These are phyloP conservation scores for Liolophura sinensis DNA, from an alignment of 1,140 invertebrate genomes.

Conservation along the genomic window DNA sequence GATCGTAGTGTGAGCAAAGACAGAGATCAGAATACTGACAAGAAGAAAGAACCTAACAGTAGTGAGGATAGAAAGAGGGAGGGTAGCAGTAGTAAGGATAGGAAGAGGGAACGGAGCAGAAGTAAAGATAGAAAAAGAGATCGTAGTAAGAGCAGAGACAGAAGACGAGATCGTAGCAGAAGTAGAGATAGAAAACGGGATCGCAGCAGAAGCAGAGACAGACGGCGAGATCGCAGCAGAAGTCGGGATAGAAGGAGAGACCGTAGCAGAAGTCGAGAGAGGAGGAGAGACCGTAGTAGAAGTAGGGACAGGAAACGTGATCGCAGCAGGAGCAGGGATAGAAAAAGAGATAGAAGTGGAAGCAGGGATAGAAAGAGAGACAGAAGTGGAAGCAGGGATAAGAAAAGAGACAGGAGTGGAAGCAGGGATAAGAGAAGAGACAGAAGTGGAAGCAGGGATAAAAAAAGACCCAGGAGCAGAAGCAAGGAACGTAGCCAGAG, in stretches of 20 bases:
- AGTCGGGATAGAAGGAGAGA: neutral
- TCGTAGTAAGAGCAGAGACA: slow-evolving; percentile 16
- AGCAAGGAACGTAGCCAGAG: slow-evolving; percentile 4
- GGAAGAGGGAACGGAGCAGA: slow-evolving; percentile 2
- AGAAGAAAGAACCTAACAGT: slow-evolving; percentile 8
- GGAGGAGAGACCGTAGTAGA: slow-evolving; percentile 17
- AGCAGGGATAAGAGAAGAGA: slow-evolving; percentile 13
- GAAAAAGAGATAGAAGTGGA: neutral
- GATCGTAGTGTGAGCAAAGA: too few relatives aligned
- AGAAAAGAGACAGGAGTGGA: slow-evolving; percentile 17
- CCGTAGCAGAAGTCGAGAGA: slow-evolving; percentile 17
- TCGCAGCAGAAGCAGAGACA: slow-evolving; percentile 15
- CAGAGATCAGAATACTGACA: too few relatives aligned
- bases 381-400: slow-evolving; percentile 17
- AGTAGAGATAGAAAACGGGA: slow-evolving; percentile 14
- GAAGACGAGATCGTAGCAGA: slow-evolving; percentile 8
- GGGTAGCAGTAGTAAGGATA: slow-evolving; percentile 15
- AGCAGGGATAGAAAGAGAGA: slow-evolving; percentile 1
- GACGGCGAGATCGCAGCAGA: slow-evolving; percentile 4
- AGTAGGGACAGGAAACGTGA: slow-evolving; percentile 14
- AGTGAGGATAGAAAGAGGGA: slow-evolving; percentile 17
- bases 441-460: slow-evolving; percentile 1
- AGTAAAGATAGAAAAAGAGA: slow-evolving; percentile 21
- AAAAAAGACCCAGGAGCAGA: neutral
- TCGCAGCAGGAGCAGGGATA: neutral